phyloP scores from a whole-genome alignment of 1,140 invertebrate genomes.

The Acromyrmex charruanus region DNA sequence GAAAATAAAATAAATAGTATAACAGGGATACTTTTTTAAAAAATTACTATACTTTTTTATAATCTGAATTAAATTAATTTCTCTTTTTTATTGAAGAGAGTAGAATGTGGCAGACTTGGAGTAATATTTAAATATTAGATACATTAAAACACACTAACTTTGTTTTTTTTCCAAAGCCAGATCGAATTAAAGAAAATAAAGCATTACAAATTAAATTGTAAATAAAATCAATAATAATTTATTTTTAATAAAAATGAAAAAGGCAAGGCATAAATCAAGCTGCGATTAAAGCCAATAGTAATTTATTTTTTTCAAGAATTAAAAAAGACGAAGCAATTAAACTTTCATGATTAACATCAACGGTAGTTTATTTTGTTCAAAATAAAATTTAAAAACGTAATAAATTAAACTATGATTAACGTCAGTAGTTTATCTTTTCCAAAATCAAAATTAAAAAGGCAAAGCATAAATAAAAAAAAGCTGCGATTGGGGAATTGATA shows the following conservation, averaged over 20 bases:
- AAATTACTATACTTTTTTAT: not conserved
- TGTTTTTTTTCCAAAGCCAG: not conserved
- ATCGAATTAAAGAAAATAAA: not conserved
- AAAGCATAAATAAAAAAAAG: not conserved
- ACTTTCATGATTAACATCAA: not conserved
- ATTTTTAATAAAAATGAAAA: not conserved
- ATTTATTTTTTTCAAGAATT: not conserved
- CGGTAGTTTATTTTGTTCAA: not conserved
- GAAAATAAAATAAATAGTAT: not conserved
- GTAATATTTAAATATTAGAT: not conserved
- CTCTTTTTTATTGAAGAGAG: not conserved
- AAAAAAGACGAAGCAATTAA: not conserved
- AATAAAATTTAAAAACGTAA: not conserved
- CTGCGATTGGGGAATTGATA: not conserved
- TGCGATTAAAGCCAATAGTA: not conserved
- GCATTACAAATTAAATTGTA: not conserved
- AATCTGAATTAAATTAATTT: not conserved
- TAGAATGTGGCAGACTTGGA: no score
- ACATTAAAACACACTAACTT: not conserved
- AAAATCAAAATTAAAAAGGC: not conserved
- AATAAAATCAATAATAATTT: not conserved
- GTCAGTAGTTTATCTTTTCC: not conserved
- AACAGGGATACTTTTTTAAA: not conserved
- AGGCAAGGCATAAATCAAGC: not conserved
- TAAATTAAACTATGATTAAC: not conserved